Conservation (phyloP, 2,113 vertebrate genomes). For the Anolis carolinensis region DNA sequence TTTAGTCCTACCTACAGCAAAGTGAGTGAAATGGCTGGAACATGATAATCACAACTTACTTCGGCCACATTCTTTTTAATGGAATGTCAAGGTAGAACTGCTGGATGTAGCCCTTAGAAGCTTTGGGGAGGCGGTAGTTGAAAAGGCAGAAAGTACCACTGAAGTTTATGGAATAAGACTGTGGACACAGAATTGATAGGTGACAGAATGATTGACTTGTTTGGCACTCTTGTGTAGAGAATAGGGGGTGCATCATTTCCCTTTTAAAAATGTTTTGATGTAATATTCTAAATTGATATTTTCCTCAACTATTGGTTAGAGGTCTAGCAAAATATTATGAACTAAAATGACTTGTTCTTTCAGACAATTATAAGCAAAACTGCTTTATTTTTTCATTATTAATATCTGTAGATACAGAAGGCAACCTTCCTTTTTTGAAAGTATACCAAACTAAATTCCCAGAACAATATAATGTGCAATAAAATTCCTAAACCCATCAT, state of each 20-base stretch:
- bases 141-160: background rate
- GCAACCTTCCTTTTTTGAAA: background rate
- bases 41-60: background rate
- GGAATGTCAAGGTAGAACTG: background rate
- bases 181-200: background rate
- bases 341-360: background rate
- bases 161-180: background rate
- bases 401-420: background rate
- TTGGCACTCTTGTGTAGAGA: background rate
- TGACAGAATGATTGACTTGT: background rate
- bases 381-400: background rate
- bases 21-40: background rate
- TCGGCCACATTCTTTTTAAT: background rate
- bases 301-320: background rate
- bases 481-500: background rate
- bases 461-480: background rate
- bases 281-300: background rate
- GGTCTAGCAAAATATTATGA: background rate
- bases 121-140: background rate
- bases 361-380: background rate
- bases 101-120: background rate
- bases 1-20: background rate
- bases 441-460: background rate
- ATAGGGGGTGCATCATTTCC: background rate
- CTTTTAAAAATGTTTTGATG: background rate